phyloP scores from a whole-genome alignment of 2,797 vertebrate genomes.

The Coluber constrictor region DNA sequence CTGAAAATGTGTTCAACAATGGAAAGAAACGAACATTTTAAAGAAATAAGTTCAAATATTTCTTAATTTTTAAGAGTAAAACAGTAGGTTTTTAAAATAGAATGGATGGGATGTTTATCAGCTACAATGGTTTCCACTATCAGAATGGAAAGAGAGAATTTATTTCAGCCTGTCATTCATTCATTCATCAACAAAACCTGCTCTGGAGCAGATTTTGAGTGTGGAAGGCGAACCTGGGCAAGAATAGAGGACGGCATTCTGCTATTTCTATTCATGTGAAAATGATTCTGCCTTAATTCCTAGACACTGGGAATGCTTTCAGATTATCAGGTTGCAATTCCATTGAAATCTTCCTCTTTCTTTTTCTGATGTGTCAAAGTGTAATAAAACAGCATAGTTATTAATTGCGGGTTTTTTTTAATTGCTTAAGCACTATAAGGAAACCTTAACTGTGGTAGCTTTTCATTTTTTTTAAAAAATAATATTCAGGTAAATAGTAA shows the following conservation, averaged over 20 bases:
- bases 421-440: neutral
- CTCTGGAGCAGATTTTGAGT: neutral
- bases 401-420: neutral
- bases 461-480: neutral
- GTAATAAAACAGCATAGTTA: neutral
- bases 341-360: neutral
- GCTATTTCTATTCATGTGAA: neutral
- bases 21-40: neutral
- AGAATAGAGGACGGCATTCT: neutral
- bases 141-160: neutral
- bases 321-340: neutral
- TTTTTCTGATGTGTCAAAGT: neutral
- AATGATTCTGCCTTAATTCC: neutral
- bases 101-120: neutral
- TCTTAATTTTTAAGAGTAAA: neutral
- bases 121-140: neutral
- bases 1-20: neutral
- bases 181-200: neutral
- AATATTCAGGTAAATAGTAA: neutral
- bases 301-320: neutral
- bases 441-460: neutral
- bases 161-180: neutral
- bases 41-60: neutral
- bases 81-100: neutral
- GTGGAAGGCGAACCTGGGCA: neutral